Evolutionary conservation across 2,888 invertebrate genomes (phyloP).

Genomic region (Trachelus stipa): DNA sequence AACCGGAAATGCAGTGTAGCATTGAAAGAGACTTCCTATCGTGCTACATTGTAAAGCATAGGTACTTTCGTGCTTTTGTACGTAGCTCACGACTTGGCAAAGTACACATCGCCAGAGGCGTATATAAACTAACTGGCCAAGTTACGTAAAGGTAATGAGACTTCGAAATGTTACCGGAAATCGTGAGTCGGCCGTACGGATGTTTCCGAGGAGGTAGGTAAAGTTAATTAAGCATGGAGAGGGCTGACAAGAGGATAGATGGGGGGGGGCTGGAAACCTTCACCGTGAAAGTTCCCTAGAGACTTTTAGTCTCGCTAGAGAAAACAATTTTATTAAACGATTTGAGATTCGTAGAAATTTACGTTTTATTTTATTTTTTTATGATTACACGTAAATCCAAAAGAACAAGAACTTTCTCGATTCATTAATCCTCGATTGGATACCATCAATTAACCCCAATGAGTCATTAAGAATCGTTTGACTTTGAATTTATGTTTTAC

Average conservation of each 20-base stretch:
- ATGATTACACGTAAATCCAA: neutral
- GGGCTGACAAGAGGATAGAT: neutral
- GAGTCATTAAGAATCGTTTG: neutral
- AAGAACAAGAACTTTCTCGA: neutral
- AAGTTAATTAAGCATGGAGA: neutral
- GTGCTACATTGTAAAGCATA: neutral
- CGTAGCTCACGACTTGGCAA: neutral
- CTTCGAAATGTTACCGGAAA: neutral
- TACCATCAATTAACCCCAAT: neutral
- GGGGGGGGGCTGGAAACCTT: neutral
- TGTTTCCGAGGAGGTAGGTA: neutral
- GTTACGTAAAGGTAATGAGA: neutral
- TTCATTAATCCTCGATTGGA: neutral
- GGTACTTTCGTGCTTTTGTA: neutral
- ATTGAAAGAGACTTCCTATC: neutral
- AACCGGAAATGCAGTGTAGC: neutral
- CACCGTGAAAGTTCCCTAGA: neutral
- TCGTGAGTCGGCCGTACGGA: neutral
- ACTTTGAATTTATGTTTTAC: neutral
- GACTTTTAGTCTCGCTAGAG: neutral
- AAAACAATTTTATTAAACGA: neutral
- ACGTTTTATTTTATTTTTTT: too few species aligned
- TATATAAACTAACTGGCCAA: neutral
- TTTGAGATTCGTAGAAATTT: neutral
- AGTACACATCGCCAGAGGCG: neutral